These are phyloP conservation scores for Coenonympha glycerion DNA, from an alignment of 2,888 invertebrate genomes.

Conservation along the genomic window DNA sequence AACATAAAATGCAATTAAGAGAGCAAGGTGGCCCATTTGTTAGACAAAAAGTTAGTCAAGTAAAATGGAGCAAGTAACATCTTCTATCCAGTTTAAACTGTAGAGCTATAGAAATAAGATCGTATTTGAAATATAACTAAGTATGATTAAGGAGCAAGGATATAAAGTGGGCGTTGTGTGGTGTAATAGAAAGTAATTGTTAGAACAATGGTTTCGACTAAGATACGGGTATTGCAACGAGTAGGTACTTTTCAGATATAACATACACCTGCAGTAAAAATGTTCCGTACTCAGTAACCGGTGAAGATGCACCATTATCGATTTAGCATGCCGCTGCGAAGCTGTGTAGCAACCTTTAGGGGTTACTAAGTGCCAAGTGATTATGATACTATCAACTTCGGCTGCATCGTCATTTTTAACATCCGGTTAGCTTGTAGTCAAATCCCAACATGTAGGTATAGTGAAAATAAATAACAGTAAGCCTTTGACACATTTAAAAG, in stretches of 20 bases:
- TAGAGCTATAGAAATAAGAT: background rate
- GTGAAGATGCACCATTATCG: too few relatives aligned
- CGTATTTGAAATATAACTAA: background rate
- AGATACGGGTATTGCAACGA: constrained; percentile 25
- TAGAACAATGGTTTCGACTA: constrained; percentile 24
- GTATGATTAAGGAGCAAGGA: constrained; percentile 6
- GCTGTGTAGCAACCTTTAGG: too few relatives aligned
- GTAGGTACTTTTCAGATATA: constrained; percentile 24
- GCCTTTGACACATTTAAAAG: too few relatives aligned
- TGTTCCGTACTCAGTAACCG: too few relatives aligned
- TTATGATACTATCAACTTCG: too few relatives aligned
- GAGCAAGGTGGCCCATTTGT: constrained; percentile 12
- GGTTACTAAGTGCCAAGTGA: too few relatives aligned
- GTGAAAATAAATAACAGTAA: too few relatives aligned
- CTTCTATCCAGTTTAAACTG: background rate
- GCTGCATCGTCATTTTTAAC: too few relatives aligned
- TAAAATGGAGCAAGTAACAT: constrained; percentile 16
- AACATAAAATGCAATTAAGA: constrained; percentile 13
- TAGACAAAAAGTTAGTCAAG: constrained; percentile 8
- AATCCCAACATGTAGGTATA: too few relatives aligned
- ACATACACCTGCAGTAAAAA: background rate
- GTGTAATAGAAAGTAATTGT: constrained; percentile 27
- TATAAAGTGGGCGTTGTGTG: constrained; percentile 23
- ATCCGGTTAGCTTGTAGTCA: too few relatives aligned
- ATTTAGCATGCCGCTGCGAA: too few relatives aligned